phyloP scores from a whole-genome alignment of 2,113 vertebrate genomes.

The Columbina picui region DNA sequence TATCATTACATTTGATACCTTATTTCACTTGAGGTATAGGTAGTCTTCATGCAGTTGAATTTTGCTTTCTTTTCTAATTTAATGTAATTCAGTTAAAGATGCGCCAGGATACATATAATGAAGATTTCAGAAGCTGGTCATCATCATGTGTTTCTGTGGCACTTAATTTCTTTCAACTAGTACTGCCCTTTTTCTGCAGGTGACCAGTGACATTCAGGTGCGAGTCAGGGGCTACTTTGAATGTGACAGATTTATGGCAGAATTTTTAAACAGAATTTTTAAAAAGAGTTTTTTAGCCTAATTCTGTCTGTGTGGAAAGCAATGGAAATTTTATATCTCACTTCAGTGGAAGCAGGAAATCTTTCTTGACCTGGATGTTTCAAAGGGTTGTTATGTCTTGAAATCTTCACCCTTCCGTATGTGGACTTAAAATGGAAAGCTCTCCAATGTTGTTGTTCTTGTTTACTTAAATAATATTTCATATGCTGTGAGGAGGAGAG shows the following conservation, averaged over 20 bases:
- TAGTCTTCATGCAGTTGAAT: neutral
- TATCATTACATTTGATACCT: neutral
- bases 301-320: neutral
- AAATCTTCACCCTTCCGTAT: neutral
- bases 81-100: neutral
- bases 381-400: neutral
- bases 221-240: neutral
- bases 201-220: neutral
- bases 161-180: neutral
- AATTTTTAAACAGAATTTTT: neutral
- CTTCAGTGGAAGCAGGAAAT: neutral
- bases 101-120: neutral
- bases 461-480: neutral
- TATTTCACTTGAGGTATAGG: neutral
- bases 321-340: neutral
- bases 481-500: accelerated
- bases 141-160: neutral
- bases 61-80: neutral
- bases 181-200: neutral
- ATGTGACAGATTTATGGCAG: neutral
- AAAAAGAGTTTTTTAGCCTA: too few species aligned
- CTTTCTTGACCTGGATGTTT: neutral
- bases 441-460: neutral
- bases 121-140: neutral
- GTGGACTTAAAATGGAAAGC: neutral